Evolutionary conservation across 2,113 vertebrate genomes (phyloP).

Genomic region (Leiothrix lutea): DNA sequence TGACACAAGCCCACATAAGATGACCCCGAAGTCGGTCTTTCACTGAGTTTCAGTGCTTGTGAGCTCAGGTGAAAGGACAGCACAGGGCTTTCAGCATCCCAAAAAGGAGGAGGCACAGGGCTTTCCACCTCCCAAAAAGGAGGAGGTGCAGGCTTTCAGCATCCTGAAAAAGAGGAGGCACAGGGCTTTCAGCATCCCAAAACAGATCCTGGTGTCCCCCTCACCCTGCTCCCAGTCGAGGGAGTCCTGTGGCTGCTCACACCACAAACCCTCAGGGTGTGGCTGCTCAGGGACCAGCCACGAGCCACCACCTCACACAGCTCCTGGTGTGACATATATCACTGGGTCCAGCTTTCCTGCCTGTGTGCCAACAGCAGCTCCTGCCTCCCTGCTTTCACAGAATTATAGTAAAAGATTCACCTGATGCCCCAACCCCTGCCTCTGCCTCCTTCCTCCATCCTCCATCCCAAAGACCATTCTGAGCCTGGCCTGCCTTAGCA

Average conservation of each 20-base stretch:
- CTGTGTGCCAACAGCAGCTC: not conserved
- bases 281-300: rapidly evolving
- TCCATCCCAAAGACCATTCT: not conserved
- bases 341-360: not conserved
- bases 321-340: not conserved
- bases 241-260: rapidly evolving
- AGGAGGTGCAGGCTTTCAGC: too few species aligned
- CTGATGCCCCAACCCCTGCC: rapidly evolving
- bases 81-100: not conserved
- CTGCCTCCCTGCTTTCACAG: not conserved
- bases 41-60: not conserved
- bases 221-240: rapidly evolving
- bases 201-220: too few species aligned
- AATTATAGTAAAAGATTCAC: rapidly evolving
- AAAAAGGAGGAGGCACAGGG: not conserved
- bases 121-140: not conserved
- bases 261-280: rapidly evolving
- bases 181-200: not conserved
- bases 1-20: not conserved
- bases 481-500: not conserved
- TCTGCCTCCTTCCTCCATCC: not conserved
- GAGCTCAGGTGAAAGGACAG: not conserved
- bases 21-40: not conserved
- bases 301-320: rapidly evolving
- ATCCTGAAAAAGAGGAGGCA: not conserved